A percentile compares a stretch with the other conserved stretches of the same genome.
phyloP scores from a whole-genome alignment of 2,888 invertebrate species.

The Euproctis similis region DNA sequence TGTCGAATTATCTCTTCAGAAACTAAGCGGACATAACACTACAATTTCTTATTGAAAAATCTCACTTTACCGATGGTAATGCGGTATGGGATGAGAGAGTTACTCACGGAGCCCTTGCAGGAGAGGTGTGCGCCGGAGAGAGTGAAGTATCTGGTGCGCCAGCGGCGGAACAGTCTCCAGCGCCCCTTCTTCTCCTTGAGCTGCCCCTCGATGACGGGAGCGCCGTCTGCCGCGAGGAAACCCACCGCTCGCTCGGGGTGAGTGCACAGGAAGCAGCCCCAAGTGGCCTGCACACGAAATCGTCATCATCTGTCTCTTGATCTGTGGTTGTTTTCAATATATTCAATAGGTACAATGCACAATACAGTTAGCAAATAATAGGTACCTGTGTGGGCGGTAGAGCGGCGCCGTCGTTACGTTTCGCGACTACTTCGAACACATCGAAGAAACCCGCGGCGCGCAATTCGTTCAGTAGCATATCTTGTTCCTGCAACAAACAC shows the following conservation, averaged over 20 bases:
- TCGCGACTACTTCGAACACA: constrained; percentile 87
- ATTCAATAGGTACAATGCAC: no score
- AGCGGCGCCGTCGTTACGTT: constrained; percentile 39
- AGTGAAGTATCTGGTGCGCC: constrained; percentile 96
- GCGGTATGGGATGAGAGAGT: no score
- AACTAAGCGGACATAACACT: no score
- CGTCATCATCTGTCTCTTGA: no score
- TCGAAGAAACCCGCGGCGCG: constrained; percentile 92
- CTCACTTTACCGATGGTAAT: no score
- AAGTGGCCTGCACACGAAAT: constrained; percentile 55
- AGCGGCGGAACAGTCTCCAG: constrained; percentile 92
- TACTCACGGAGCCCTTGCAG: constrained; percentile 80
- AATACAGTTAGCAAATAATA: no score
- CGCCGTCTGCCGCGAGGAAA: constrained; percentile 85
- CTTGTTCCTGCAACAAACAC: constrained; percentile 89
- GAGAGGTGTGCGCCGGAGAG: constrained; percentile 93
- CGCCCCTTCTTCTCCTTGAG: constrained; percentile 65
- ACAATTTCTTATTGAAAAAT: no score
- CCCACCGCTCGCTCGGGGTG: constrained; percentile 93
- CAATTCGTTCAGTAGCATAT: constrained; percentile 88
- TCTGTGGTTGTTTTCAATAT: no score
- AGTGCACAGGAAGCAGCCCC: constrained; percentile 96
- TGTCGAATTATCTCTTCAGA: background rate
- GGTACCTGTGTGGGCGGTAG: constrained; percentile 30
- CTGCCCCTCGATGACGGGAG: constrained; percentile 85